Base-by-base conservation (phyloP, 2,888 invertebrate genomes). In the Odontocolon sp. region DNA sequence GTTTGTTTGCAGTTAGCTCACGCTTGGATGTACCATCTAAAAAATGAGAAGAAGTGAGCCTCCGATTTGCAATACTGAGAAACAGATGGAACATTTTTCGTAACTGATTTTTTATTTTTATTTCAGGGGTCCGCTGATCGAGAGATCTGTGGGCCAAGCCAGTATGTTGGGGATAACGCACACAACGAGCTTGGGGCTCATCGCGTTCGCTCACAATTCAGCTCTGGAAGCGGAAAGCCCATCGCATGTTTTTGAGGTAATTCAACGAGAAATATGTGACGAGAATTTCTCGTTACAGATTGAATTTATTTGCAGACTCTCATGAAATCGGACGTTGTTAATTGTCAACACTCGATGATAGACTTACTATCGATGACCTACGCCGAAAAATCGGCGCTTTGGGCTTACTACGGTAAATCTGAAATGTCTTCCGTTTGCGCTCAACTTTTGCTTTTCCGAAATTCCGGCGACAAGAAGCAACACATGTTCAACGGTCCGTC, bases 331-430 rank as follows among this genome's bases (percentile, higher is more conserved):
- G 97, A 98, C 85, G 93, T 96, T 9, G 92, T 97, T 6, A 97
- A 97, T 90, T 96, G 95, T 87, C 94, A 96, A 79, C 95, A 97
- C 88, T 96, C 96, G 0, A 93, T 96, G 91, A 93, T 94, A 2
- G 97, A 97, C 82, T 92, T 97, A 64, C 94, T 96, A 78, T 94
- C 96, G 79, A 95, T 95, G 79, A 96, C 96, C 18, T 93, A 96
- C 82, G 94, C 96, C 0, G 95, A 97, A 90, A 95, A 96, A 81
- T 94, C 97, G 0, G 96, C 96, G 0, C 91, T 98, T 6, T 98
- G 98, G 98, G 93, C 95, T 9, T 93, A 96, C 67, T 98, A 97
- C 88, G 98, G 98, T 0, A 96, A 96, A 89, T 94, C 95, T 0
- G 96, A 96, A 89, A 95, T 97, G 93, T 94, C 95, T 0, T 95